Evolutionary conservation across 2,797 vertebrate species (phyloP).

Genomic region (Capromys pilorides): DNA sequence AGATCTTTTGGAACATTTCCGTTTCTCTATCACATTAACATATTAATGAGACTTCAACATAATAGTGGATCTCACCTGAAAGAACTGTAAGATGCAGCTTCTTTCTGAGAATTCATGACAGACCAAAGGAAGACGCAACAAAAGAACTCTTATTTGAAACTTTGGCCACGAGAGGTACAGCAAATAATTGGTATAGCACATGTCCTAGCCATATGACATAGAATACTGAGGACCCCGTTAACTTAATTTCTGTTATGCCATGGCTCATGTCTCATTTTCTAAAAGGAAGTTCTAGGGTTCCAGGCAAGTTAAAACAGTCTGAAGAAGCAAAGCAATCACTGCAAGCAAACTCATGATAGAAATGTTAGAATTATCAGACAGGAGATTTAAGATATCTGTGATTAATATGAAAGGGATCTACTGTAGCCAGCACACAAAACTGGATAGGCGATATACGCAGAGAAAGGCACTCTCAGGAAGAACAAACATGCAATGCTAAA

Average conservation of each 20-base stretch:
- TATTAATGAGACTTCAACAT: accelerated
- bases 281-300: neutral
- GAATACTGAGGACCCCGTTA: neutral
- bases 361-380: neutral
- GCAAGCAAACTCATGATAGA: neutral
- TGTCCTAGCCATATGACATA: neutral
- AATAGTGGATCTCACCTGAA: neutral
- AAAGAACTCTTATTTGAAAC: neutral
- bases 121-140: neutral
- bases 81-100: neutral
- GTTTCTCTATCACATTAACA: neutral
- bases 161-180: neutral
- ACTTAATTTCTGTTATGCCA: neutral
- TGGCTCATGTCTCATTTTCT: neutral
- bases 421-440: neutral
- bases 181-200: neutral
- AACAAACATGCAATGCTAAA: neutral
- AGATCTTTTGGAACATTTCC: neutral
- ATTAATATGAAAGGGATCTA: neutral
- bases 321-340: neutral
- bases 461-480: neutral
- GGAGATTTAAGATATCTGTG: neutral
- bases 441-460: neutral
- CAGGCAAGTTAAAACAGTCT: neutral
- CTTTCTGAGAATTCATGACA: neutral